Percentiles rank a stretch among this genome's conserved stretches.
phyloP scores from a whole-genome alignment of 2,888 invertebrate species.

The Euplagia quadripunctaria region DNA sequence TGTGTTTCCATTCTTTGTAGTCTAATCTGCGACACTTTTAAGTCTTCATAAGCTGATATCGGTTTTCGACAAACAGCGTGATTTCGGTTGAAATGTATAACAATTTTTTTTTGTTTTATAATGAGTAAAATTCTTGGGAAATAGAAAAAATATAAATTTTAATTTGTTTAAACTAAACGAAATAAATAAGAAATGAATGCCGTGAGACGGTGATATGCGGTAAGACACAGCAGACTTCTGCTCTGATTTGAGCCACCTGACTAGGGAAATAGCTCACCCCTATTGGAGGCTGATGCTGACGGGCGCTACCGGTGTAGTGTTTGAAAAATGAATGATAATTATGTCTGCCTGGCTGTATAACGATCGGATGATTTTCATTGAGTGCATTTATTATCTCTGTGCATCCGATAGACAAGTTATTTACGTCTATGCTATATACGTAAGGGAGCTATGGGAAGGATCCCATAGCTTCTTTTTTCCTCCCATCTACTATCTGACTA shows the following conservation, averaged over 20 bases:
- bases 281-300: not conserved
- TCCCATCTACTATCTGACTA: not conserved
- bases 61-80: constrained; percentile 6
- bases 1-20: constrained; percentile 3
- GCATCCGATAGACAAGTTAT: not conserved
- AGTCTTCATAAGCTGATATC: constrained; percentile 16
- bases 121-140: not conserved
- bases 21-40: constrained; percentile 10
- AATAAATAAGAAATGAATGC: too few species aligned
- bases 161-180: not conserved
- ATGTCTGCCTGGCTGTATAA: not conserved
- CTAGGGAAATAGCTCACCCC: not conserved
- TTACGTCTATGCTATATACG: not conserved
- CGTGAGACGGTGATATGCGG: too few species aligned
- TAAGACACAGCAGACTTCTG: not conserved
- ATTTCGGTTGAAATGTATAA: not conserved
- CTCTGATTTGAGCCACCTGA: not conserved
- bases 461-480: too few species aligned
- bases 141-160: not conserved
- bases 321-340: not conserved
- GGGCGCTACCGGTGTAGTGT: not conserved
- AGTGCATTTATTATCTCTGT: not conserved
- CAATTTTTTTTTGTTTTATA: not conserved
- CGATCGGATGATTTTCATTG: not conserved
- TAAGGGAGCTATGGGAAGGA: too few species aligned